These are phyloP conservation scores for Euura saliciscinereae DNA, from an alignment of 1,140 invertebrate species.

Conservation along the genomic window DNA sequence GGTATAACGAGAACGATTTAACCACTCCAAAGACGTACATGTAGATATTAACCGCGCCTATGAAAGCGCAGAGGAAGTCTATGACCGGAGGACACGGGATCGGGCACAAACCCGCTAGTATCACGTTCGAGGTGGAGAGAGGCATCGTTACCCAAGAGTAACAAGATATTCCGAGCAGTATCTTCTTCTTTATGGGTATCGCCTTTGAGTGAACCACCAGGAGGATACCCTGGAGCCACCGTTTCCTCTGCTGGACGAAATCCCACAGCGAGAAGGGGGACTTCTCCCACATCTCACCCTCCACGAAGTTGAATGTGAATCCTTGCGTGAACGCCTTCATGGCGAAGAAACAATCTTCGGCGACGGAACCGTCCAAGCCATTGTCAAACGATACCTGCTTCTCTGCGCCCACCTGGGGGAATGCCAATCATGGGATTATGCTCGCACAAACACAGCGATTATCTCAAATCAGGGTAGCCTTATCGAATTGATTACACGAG, in stretches of 20 bases:
- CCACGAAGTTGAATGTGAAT: conserved; percentile 90
- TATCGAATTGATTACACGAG: neutral
- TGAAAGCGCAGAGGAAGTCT: conserved; percentile 87
- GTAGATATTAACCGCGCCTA: conserved; percentile 91
- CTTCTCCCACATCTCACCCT: conserved; percentile 98
- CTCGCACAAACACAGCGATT: neutral
- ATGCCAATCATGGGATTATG: conserved; percentile 18
- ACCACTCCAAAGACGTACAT: conserved; percentile 97
- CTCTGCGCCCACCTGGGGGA: conserved; percentile 83
- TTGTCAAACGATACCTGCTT: conserved; percentile 93
- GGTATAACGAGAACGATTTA: conserved; percentile 90
- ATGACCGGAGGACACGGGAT: conserved; percentile 84
- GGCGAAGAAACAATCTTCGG: conserved; percentile 96
- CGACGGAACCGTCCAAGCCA: conserved; percentile 94
- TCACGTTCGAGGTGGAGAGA: conserved; percentile 86
- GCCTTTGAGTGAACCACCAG: conserved; percentile 89
- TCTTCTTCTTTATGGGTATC: conserved; percentile 83
- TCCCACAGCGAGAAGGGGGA: conserved; percentile 95
- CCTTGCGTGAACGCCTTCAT: conserved; percentile 89
- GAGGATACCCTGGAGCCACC: conserved; percentile 96
- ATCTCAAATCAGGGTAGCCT: neutral
- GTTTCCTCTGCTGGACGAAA: conserved; percentile 93
- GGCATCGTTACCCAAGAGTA: conserved; percentile 97
- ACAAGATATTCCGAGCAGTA: conserved; percentile 86
- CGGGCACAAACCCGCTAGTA: conserved; percentile 83